These are phyloP conservation scores for Phalanger gymnotis DNA, from an alignment of 2,797 vertebrate genomes.

Conservation along the genomic window DNA sequence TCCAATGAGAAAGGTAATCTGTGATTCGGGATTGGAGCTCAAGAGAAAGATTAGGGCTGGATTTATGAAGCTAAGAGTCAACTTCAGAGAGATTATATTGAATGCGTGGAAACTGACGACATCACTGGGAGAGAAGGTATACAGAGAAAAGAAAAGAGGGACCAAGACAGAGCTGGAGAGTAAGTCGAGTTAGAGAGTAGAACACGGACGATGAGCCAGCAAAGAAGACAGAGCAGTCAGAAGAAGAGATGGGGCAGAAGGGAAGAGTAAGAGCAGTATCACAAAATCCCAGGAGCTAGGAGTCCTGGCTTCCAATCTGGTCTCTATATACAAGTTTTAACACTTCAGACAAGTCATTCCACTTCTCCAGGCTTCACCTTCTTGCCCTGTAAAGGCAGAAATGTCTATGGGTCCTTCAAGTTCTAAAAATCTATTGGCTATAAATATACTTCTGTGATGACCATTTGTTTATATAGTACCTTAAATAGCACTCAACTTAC, in stretches of 20 bases:
- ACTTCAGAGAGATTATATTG: not conserved
- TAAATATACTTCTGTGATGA: not conserved
- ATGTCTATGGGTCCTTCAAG: not conserved
- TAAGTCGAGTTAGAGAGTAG: not conserved
- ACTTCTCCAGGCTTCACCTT: not conserved
- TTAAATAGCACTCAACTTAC: not conserved
- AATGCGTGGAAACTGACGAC: not conserved
- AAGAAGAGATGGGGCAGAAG: not conserved
- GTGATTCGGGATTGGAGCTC: not conserved
- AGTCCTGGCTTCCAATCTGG: not conserved
- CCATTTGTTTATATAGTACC: not conserved
- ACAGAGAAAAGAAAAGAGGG: not conserved
- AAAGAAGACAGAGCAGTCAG: not conserved
- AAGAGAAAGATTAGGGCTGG: not conserved
- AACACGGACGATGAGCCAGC: not conserved
- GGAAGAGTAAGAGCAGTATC: not conserved
- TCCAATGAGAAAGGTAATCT: not conserved
- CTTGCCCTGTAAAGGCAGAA: not conserved
- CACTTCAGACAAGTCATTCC: not conserved
- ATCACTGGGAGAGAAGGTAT: not conserved
- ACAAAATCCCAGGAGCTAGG: not conserved
- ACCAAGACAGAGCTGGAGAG: not conserved
- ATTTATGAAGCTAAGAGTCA: not conserved
- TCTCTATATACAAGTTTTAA: not conserved
- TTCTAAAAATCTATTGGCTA: not conserved